These are phyloP conservation scores for Chelon labrosus DNA, from an alignment of 2,797 vertebrate genomes.

Conservation along the genomic window DNA sequence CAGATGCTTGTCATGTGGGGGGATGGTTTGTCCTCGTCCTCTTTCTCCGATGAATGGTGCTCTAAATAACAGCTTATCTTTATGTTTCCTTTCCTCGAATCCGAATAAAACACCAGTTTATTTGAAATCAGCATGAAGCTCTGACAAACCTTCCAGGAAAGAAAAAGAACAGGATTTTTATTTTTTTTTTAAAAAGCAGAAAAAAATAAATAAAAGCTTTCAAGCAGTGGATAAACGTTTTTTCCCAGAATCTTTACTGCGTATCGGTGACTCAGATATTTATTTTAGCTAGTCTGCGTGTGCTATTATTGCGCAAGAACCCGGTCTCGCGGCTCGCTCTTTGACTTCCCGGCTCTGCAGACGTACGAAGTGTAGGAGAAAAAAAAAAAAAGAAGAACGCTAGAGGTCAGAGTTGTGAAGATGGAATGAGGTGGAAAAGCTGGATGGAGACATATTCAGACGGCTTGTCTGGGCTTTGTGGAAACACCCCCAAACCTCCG, in stretches of 20 bases:
- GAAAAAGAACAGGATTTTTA: background rate
- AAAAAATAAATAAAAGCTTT: background rate
- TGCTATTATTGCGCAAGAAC: conserved; percentile 18
- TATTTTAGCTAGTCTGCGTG: conserved; percentile 24
- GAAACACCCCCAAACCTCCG: conserved; percentile 23
- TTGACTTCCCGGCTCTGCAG: conserved; percentile 7
- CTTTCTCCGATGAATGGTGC: too few relatives aligned
- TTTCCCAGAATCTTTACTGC: conserved; percentile 28
- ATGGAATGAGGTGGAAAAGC: conserved; percentile 44
- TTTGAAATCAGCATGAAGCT: background rate
- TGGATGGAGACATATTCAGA: conserved; percentile 40
- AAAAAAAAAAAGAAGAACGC: background rate
- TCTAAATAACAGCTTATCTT: too few relatives aligned
- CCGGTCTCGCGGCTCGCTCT: background rate
- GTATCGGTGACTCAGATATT: conserved; percentile 27
- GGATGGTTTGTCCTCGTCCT: background rate
- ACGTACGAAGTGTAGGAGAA: background rate
- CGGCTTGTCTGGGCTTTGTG: conserved; percentile 30
- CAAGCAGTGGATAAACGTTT: background rate
- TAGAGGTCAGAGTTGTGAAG: conserved; percentile 44
- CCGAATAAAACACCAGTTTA: background rate
- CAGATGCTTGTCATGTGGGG: too few relatives aligned
- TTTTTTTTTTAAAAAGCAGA: conserved; percentile 2
- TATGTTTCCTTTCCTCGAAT: background rate
- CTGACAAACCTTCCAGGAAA: background rate